phyloP scores from a whole-genome alignment of 2,888 invertebrate species.

The Luffia ferchaultella region DNA sequence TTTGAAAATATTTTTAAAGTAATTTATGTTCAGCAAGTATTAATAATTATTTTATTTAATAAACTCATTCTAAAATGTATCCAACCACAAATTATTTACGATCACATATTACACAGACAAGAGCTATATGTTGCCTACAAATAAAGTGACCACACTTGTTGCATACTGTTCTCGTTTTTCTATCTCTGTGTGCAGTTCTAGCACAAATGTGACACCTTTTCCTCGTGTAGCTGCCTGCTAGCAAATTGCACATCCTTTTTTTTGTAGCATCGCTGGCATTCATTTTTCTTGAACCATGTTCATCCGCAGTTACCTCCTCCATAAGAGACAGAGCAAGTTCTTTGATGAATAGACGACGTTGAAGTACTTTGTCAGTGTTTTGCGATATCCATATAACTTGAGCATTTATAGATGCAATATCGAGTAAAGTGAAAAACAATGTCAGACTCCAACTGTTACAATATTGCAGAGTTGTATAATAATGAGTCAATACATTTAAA shows the following conservation, averaged over 20 bases:
- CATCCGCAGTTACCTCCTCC: slow-evolving; percentile 13
- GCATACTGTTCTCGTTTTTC: slow-evolving; percentile 42
- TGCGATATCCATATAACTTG: slow-evolving; percentile 48
- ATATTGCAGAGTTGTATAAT: slow-evolving; percentile 50
- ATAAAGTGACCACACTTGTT: slow-evolving; percentile 38
- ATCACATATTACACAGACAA: slow-evolving; percentile 35
- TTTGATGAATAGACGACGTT: slow-evolving; percentile 40
- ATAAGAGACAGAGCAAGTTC: slow-evolving; percentile 40
- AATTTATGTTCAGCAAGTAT: too few species aligned
- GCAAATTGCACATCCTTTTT: not conserved
- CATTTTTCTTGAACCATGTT: not conserved
- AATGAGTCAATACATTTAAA: slow-evolving; percentile 47
- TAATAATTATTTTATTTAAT: too few species aligned
- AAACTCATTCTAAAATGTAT: too few species aligned
- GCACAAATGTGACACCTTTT: slow-evolving; percentile 37
- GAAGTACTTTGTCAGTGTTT: slow-evolving; percentile 22
- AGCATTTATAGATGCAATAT: slow-evolving; percentile 49
- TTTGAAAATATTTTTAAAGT: too few species aligned
- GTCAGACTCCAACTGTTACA: slow-evolving; percentile 52
- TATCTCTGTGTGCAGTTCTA: slow-evolving; percentile 33
- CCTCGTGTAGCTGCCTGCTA: slow-evolving; percentile 18
- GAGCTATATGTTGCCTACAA: slow-evolving; percentile 44
- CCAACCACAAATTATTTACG: too few species aligned
- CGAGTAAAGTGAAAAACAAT: slow-evolving; percentile 45
- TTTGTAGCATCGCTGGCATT: not conserved